phyloP scores from a whole-genome alignment of 1,140 invertebrate genomes.

The Drosophila azteca region DNA sequence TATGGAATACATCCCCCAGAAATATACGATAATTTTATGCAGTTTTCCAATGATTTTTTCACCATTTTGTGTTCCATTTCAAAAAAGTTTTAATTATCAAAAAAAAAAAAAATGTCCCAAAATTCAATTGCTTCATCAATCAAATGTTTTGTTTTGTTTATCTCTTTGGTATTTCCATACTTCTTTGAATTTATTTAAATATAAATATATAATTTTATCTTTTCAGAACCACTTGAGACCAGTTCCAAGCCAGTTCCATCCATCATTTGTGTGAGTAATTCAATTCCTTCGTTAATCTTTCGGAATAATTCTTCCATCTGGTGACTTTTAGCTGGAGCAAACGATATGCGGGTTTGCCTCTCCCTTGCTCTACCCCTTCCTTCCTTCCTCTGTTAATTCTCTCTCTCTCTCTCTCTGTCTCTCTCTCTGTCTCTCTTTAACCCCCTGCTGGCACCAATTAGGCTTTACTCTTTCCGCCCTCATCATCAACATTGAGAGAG shows the following conservation, averaged over 20 bases:
- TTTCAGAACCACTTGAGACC: background rate
- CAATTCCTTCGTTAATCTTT: conserved; percentile 16
- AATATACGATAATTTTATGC: no score
- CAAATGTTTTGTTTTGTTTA: no score
- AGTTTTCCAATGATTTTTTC: no score
- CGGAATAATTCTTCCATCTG: conserved; percentile 6
- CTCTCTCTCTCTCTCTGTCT: background rate
- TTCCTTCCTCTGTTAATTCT: conserved; percentile 1
- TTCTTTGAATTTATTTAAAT: background rate
- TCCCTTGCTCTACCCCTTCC: background rate
- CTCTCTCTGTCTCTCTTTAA: background rate
- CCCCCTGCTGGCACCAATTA: conserved; percentile 14
- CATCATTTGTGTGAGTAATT: background rate
- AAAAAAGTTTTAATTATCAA: no score
- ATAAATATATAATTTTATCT: background rate
- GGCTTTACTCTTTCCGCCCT: background rate
- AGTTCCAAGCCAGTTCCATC: background rate
- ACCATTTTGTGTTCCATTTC: no score
- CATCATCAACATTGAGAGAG: background rate
- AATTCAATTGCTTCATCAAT: no score
- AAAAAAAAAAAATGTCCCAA: no score
- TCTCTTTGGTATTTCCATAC: no score
- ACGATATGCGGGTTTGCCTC: conserved; percentile 19
- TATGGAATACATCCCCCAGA: background rate
- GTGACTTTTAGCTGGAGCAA: background rate